These are phyloP conservation scores for Atta cephalotes DNA, from an alignment of 1,140 invertebrate genomes.

Conservation along the genomic window DNA sequence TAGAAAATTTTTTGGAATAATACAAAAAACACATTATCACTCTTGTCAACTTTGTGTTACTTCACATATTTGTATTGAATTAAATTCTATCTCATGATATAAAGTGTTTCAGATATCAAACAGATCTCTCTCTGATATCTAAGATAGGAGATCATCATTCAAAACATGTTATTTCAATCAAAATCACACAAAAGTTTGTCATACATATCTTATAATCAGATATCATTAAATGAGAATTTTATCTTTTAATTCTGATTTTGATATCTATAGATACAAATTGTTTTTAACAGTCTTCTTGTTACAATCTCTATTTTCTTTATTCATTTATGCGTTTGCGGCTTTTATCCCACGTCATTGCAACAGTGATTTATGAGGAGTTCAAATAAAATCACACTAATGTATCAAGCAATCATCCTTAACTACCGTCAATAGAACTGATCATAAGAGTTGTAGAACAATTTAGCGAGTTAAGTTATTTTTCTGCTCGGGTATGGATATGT, in stretches of 20 bases:
- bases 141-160: conserved; percentile 4
- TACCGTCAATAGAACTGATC: conserved; percentile 65
- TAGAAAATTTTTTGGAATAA: background rate
- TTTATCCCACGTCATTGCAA: background rate
- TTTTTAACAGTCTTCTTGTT: background rate
- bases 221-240: background rate
- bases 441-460: conserved; percentile 33
- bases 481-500: background rate
- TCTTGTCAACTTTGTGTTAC: background rate
- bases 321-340: background rate
- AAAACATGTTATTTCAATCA: conserved; percentile 7
- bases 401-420: conserved; percentile 65
- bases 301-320: conserved; percentile 3
- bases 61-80: background rate
- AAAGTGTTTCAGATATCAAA: background rate
- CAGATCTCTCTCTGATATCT: background rate
- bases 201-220: background rate
- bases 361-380: conserved; percentile 14
- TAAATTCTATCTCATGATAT: background rate
- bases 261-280: background rate
- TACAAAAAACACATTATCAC: background rate
- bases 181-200: background rate
- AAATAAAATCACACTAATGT: conserved; percentile 39
- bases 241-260: background rate
- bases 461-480: conserved; percentile 33